Conservation (phyloP, 2,797 vertebrate species). For the Molothrus aeneus region DNA sequence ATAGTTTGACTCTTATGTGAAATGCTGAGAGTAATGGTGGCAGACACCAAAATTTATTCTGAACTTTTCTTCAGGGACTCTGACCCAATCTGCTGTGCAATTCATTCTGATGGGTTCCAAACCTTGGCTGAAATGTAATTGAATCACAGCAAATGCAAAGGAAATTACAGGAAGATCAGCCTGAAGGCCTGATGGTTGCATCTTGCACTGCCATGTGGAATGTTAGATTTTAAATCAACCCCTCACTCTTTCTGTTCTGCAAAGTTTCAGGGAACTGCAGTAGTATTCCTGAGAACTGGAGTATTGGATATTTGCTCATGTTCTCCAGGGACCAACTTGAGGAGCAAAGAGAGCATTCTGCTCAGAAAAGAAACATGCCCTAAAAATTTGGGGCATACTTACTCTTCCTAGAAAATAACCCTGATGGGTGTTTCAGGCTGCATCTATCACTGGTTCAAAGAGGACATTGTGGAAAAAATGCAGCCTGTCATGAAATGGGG, state of each 20-base stretch:
- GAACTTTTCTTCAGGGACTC: constrained; percentile 34
- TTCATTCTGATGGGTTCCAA: constrained; percentile 23
- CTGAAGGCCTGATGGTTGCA: not conserved
- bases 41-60: constrained; percentile 24
- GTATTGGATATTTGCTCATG: not conserved
- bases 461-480: not conserved
- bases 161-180: constrained; percentile 21
- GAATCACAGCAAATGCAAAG: constrained; percentile 19
- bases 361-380: not conserved
- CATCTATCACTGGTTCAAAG: not conserved
- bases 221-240: constrained; percentile 12
- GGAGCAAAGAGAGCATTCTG: not conserved
- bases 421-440: not conserved
- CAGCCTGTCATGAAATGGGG: not conserved
- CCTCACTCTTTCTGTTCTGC: not conserved
- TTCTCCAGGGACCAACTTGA: not conserved
- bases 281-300: not conserved
- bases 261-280: constrained; percentile 6
- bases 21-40: constrained; percentile 57
- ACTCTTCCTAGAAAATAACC: not conserved
- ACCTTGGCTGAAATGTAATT: constrained; percentile 38
- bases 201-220: constrained; percentile 41
- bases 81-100: constrained; percentile 8
- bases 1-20: not conserved
- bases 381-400: not conserved